A percentile compares a stretch with the other conserved stretches of the same genome.
These are phyloP conservation scores for Tiliacea aurago DNA, from an alignment of 2,888 invertebrate genomes.

Conservation along the genomic window DNA sequence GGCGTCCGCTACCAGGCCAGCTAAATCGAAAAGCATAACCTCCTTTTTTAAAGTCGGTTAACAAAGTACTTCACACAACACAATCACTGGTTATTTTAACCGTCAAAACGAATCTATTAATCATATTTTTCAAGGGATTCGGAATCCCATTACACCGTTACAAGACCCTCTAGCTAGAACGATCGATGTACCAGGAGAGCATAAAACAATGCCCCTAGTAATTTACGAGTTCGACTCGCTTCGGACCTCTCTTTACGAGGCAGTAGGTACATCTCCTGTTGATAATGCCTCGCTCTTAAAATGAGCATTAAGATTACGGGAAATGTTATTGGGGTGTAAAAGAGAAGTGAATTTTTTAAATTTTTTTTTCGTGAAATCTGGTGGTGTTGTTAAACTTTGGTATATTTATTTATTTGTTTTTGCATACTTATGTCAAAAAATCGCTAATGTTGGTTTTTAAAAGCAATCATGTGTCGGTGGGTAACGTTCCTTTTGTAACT, in stretches of 20 bases:
- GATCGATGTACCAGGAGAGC: slow-evolving; percentile 86
- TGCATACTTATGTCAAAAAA: too few species aligned
- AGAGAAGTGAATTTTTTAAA: slow-evolving; percentile 64
- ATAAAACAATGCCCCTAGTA: slow-evolving; percentile 85
- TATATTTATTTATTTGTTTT: slow-evolving; percentile 10
- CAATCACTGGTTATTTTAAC: neutral
- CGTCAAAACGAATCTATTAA: slow-evolving; percentile 21
- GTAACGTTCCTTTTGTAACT: too few species aligned
- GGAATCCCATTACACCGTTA: slow-evolving; percentile 79
- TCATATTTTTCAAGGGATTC: slow-evolving; percentile 67
- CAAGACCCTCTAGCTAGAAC: slow-evolving; percentile 79
- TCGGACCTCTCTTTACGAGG: slow-evolving; percentile 75
- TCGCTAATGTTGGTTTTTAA: too few species aligned
- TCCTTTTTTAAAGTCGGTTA: neutral
- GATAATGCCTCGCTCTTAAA: slow-evolving; percentile 80
- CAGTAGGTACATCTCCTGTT: slow-evolving; percentile 71
- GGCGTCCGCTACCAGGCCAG: too few species aligned
- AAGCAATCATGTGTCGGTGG: too few species aligned
- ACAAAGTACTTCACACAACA: neutral
- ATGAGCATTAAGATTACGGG: slow-evolving; percentile 81
- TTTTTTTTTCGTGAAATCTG: slow-evolving; percentile 48
- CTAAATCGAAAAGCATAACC: too few species aligned
- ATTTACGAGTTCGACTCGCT: slow-evolving; percentile 78
- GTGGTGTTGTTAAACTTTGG: too few species aligned
- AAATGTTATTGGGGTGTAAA: slow-evolving; percentile 72